phyloP scores from a whole-genome alignment of 2,888 invertebrate species.

The Aquatica leii region DNA sequence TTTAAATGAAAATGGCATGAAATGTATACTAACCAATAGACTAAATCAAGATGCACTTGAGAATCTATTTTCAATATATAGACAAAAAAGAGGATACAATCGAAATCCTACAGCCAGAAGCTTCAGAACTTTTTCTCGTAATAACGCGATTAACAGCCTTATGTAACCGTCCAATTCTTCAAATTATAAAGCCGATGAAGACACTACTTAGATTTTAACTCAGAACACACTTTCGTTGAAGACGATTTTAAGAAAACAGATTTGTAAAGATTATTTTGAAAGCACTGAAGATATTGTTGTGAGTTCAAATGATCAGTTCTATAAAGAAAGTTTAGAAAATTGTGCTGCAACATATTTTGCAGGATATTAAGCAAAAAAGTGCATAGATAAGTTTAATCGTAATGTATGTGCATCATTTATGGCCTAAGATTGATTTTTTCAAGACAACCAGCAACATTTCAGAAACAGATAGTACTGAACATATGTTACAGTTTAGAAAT shows the following conservation, averaged over 20 bases:
- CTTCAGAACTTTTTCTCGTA: not conserved
- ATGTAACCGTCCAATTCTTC: not conserved
- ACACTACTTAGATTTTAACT: no score
- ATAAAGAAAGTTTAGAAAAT: not conserved
- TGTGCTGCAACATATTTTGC: not conserved
- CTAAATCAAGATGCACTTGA: not conserved
- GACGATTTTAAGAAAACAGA: no score
- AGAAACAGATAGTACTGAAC: no score
- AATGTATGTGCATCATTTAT: not conserved
- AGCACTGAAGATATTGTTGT: no score
- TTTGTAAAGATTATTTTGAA: no score
- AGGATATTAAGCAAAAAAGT: not conserved
- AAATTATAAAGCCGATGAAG: no score
- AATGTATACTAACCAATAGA: not conserved
- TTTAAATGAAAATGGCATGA: no score
- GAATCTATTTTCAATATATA: not conserved
- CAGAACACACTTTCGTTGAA: no score
- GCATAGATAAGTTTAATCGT: not conserved
- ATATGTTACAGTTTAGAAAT: no score
- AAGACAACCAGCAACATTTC: no score
- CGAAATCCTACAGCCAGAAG: constrained; percentile 6
- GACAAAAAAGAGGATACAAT: not conserved
- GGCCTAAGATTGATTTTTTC: no score
- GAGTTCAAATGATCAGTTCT: not conserved
- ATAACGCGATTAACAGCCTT: not conserved